These are phyloP conservation scores for Ailuropoda melanoleuca DNA, from an alignment of 2,113 vertebrate genomes.

Conservation along the genomic window DNA sequence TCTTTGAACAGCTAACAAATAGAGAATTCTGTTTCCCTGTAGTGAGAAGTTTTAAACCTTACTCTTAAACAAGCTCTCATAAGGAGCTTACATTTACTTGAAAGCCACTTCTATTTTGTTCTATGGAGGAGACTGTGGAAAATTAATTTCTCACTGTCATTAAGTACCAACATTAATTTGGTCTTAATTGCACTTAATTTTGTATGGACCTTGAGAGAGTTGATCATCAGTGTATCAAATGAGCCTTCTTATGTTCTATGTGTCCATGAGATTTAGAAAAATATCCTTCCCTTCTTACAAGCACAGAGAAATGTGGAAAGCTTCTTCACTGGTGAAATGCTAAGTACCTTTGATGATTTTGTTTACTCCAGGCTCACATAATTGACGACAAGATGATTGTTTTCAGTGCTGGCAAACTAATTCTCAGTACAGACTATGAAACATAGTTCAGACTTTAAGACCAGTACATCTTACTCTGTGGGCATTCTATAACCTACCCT, in stretches of 20 bases:
- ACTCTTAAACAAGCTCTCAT: not conserved
- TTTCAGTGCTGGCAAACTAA: not conserved
- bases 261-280: constrained; percentile 4
- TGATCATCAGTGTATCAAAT: constrained; percentile 18
- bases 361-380: not conserved
- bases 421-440: not conserved
- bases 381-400: not conserved
- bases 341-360: constrained; percentile 3
- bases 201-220: not conserved
- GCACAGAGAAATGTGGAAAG: not conserved
- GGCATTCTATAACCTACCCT: not conserved
- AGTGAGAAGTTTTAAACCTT: not conserved
- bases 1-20: not conserved
- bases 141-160: constrained; percentile 33
- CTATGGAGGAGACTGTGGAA: not conserved
- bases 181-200: constrained; percentile 14
- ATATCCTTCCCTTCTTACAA: not conserved
- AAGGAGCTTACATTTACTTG: not conserved
- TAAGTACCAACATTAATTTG: constrained; percentile 42
- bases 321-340: not conserved
- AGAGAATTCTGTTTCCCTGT: not conserved
- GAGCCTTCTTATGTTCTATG: not conserved
- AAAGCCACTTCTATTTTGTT: not conserved
- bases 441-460: not conserved
- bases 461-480: not conserved